Conservation (phyloP, 1,140 invertebrate genomes). For the Ridgeia piscesae region DNA sequence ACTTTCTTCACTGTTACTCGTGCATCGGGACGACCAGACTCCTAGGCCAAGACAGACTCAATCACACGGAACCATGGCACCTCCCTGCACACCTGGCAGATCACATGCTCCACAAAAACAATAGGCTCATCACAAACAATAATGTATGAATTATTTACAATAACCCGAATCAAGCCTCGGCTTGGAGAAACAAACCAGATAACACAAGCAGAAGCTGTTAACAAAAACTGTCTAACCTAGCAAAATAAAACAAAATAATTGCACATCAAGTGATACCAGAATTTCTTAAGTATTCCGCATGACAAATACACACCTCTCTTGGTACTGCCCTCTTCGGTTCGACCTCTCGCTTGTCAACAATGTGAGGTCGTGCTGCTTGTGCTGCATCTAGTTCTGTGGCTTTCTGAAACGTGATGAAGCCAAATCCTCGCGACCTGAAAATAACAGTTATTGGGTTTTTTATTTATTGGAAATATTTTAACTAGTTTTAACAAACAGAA, state of each 20-base stretch:
- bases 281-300: background rate
- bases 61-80: background rate
- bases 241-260: background rate
- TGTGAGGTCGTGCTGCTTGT: slow-evolving; percentile 81
- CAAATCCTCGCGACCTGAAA: slow-evolving; percentile 87
- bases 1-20: slow-evolving; percentile 94
- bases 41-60: slow-evolving; percentile 60
- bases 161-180: background rate
- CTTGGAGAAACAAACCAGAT: background rate
- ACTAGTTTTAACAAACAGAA: too few relatives aligned
- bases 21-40: slow-evolving; percentile 84
- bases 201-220: background rate
- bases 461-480: background rate
- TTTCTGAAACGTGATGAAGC: slow-evolving; percentile 92
- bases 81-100: background rate
- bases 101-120: background rate
- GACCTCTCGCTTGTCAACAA: slow-evolving; percentile 82
- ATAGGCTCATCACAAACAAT: background rate
- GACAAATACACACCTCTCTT: slow-evolving; percentile 72
- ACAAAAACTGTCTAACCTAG: background rate
- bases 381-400: slow-evolving; percentile 93
- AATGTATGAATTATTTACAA: background rate
- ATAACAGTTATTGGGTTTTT: background rate
- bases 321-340: slow-evolving; percentile 97
- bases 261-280: background rate